phyloP scores from a whole-genome alignment of 2,113 vertebrate species.

The Seriola dumerili region DNA sequence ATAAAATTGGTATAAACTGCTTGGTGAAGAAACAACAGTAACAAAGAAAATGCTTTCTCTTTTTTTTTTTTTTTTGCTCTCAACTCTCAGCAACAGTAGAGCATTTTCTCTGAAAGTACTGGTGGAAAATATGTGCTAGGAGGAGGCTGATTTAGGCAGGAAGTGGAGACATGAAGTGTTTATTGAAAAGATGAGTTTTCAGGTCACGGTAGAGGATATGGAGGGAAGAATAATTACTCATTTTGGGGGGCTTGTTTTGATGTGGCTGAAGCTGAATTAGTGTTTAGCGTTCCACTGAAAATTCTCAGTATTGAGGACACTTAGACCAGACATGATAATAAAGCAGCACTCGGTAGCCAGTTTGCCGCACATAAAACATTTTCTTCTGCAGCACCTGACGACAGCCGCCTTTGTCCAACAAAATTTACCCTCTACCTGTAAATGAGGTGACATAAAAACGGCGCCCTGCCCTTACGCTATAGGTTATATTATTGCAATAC shows the following conservation, averaged over 20 bases:
- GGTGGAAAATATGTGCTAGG: slow-evolving; percentile 30
- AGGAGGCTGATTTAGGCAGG: slow-evolving; percentile 55
- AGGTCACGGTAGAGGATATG: slow-evolving; percentile 65
- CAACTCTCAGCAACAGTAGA: slow-evolving; percentile 16
- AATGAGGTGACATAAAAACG: slow-evolving; percentile 43
- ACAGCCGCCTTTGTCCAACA: slow-evolving; percentile 30
- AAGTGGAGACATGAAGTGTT: slow-evolving; percentile 67
- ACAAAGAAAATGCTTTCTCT: background rate
- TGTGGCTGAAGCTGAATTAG: slow-evolving; percentile 71
- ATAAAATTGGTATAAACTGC: background rate
- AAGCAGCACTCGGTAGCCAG: slow-evolving; percentile 14
- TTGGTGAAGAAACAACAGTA: slow-evolving; percentile 3
- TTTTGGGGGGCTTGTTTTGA: slow-evolving; percentile 71
- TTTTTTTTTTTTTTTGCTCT: background rate
- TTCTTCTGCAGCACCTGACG: background rate
- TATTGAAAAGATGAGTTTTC: slow-evolving; percentile 73
- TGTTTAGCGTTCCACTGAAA: slow-evolving; percentile 63
- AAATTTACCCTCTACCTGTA: slow-evolving; percentile 27
- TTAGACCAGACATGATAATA: slow-evolving; percentile 59
- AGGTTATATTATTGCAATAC: slow-evolving; percentile 37
- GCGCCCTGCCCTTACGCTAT: slow-evolving; percentile 3
- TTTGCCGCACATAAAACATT: slow-evolving; percentile 30
- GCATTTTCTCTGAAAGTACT: slow-evolving; percentile 50
- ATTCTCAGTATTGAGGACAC: slow-evolving; percentile 60
- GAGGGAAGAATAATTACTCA: slow-evolving; percentile 70